A percentile compares a stretch with the other conserved stretches of the same genome.
phyloP scores from a whole-genome alignment of 2,888 invertebrate species.

The Apotomis betuletana region DNA sequence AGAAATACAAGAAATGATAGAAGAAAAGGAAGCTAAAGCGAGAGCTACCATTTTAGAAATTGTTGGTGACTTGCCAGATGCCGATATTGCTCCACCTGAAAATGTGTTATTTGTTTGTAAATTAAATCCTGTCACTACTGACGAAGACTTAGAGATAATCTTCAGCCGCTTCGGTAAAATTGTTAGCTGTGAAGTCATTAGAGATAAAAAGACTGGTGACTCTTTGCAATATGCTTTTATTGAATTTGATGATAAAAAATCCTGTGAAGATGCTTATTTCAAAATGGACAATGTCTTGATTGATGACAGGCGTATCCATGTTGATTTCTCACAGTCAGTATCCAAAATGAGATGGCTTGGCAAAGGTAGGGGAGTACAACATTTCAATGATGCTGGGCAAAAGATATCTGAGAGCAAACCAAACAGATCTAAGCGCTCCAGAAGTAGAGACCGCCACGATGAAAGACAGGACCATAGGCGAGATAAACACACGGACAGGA shows the following conservation, averaged over 20 bases:
- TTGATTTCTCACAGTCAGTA: slow-evolving; percentile 99
- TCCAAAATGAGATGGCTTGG: slow-evolving; percentile 96
- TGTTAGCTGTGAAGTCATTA: slow-evolving; percentile 96
- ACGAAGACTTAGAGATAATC: slow-evolving; percentile 98
- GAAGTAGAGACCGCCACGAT: slow-evolving; percentile 45
- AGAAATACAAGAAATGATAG: slow-evolving; percentile 93
- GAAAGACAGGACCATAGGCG: slow-evolving; percentile 42
- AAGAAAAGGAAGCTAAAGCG: slow-evolving; percentile 96
- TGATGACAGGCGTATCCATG: slow-evolving; percentile 99
- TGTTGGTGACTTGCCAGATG: slow-evolving; percentile 98
- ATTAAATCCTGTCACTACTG: slow-evolving; percentile 98
- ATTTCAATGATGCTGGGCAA: slow-evolving; percentile 70
- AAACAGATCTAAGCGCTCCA: slow-evolving; percentile 49
- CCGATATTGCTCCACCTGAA: slow-evolving; percentile 98
- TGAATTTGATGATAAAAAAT: slow-evolving; percentile 95
- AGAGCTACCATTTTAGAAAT: slow-evolving; percentile 99
- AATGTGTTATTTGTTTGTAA: slow-evolving; percentile 99
- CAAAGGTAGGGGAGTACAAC: slow-evolving; percentile 91
- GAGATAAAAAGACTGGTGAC: slow-evolving; percentile 95
- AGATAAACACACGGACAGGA: slow-evolving; percentile 44
- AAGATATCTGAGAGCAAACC: slow-evolving; percentile 48
- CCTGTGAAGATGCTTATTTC: slow-evolving; percentile 99
- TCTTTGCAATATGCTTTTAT: slow-evolving; percentile 99
- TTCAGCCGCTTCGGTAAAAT: slow-evolving; percentile 98
- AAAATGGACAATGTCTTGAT: slow-evolving; percentile 99